A percentile compares a stretch with the other conserved stretches of the same genome.
Evolutionary conservation across 2,113 vertebrate species (phyloP).

Genomic region (Pseudopipra pipra): DNA sequence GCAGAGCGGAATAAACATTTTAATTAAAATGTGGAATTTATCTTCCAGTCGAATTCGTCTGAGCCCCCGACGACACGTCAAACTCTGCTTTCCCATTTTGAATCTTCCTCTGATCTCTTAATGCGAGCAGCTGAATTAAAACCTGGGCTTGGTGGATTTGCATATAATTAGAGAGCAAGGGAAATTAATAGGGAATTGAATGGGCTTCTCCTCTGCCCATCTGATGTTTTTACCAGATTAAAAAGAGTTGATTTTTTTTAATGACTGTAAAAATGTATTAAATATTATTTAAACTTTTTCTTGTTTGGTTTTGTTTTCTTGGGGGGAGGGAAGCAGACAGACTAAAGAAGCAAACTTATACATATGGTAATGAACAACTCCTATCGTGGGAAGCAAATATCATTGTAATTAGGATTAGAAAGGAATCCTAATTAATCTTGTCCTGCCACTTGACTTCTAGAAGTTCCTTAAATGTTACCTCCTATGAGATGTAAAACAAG

Average conservation of each 20-base stretch:
- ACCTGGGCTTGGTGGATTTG: conserved; percentile 64
- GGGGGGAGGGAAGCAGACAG: conserved; percentile 8
- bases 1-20: conserved; percentile 57
- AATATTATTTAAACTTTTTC: conserved; percentile 43
- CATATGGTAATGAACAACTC: conserved; percentile 50
- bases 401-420: conserved; percentile 65
- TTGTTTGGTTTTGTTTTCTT: neutral
- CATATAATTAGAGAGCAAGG: conserved; percentile 67
- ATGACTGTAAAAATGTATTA: conserved; percentile 41
- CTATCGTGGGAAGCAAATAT: conserved; percentile 59
- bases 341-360: conserved; percentile 46
- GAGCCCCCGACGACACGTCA: neutral
- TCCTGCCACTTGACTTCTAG: conserved; percentile 60
- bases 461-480: conserved; percentile 49
- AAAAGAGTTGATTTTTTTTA: conserved; percentile 31
- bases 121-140: conserved; percentile 55
- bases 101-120: conserved; percentile 60
- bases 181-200: conserved; percentile 65
- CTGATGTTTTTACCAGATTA: conserved; percentile 56
- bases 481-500: conserved; percentile 16
- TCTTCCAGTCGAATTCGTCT: neutral
- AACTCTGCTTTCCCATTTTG: neutral
- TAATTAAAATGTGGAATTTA: conserved; percentile 60
- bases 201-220: conserved; percentile 49
- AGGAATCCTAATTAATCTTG: conserved; percentile 65